Percentiles rank a stretch among this genome's conserved stretches.
Conservation (phyloP, 2,797 vertebrate genomes). For the Aythya fuligula region DNA sequence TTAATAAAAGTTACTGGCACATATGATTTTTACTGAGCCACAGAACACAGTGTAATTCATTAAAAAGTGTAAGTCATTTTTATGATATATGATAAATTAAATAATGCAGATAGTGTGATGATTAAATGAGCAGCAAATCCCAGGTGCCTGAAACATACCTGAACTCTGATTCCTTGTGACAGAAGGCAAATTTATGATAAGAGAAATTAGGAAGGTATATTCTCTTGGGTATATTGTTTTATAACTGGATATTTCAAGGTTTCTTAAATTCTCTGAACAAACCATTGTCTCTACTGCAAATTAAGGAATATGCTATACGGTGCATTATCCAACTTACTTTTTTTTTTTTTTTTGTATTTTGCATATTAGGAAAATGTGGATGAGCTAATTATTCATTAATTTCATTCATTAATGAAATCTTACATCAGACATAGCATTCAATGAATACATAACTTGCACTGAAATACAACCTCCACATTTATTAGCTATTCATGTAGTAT, state of each 20-base stretch:
- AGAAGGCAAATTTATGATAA: not conserved
- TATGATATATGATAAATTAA: not conserved
- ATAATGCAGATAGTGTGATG: not conserved
- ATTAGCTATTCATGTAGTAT: not conserved
- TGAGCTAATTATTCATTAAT: not conserved
- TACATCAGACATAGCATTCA: not conserved
- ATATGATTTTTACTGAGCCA: not conserved
- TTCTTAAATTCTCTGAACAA: not conserved
- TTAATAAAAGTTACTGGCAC: not conserved
- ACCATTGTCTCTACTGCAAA: not conserved
- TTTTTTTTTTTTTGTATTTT: not conserved
- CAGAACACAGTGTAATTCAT: not conserved
- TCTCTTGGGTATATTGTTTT: not conserved
- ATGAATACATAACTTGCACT: no score
- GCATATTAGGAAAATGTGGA: not conserved
- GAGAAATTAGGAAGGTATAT: not conserved
- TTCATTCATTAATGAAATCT: not conserved
- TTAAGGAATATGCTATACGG: not conserved
- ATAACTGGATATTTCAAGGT: not conserved
- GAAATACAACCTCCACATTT: not conserved
- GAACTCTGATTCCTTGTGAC: not conserved
- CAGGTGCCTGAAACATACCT: not conserved
- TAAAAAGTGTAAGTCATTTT: not conserved
- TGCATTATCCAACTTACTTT: not conserved
- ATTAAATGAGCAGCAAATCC: not conserved